Conservation (phyloP, 2,888 invertebrate species). For the Latheticus oryzae region DNA sequence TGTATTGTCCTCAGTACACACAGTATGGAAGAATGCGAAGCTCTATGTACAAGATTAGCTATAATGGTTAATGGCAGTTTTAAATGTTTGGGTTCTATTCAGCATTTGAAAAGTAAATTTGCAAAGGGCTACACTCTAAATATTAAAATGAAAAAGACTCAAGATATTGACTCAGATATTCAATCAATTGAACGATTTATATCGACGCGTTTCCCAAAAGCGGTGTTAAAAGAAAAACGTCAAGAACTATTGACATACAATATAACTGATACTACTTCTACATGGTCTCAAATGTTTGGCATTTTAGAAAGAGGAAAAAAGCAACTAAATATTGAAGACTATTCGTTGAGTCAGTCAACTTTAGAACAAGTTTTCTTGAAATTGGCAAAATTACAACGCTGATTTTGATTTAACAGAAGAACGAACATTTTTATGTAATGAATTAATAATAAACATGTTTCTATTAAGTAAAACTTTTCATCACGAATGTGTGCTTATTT, state of each 20-base stretch:
- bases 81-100: constrained; percentile 82
- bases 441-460: too few relatives aligned
- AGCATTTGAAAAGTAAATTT: constrained; percentile 84
- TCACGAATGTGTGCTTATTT: too few relatives aligned
- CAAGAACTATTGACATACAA: constrained; percentile 80
- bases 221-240: constrained; percentile 73
- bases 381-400: too few relatives aligned
- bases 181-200: constrained; percentile 54
- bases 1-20: constrained; percentile 86
- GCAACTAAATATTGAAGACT: constrained; percentile 73
- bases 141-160: constrained; percentile 62
- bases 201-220: constrained; percentile 54
- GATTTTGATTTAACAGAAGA: too few relatives aligned
- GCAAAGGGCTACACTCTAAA: constrained; percentile 69
- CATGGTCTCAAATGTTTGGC: constrained; percentile 82
- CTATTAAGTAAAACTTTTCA: too few relatives aligned
- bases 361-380: constrained; percentile 79
- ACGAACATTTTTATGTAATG: too few relatives aligned
- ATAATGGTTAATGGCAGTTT: constrained; percentile 88
- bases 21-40: constrained; percentile 90
- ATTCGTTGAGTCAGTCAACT: constrained; percentile 81
- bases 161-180: constrained; percentile 36
- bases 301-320: constrained; percentile 71
- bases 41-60: constrained; percentile 81
- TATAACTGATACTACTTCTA: constrained; percentile 69